Percentiles rank a stretch among this genome's conserved stretches.
These are phyloP conservation scores for Ramazzottius varieornatus DNA, from an alignment of 2,888 invertebrate genomes.

Conservation along the genomic window DNA sequence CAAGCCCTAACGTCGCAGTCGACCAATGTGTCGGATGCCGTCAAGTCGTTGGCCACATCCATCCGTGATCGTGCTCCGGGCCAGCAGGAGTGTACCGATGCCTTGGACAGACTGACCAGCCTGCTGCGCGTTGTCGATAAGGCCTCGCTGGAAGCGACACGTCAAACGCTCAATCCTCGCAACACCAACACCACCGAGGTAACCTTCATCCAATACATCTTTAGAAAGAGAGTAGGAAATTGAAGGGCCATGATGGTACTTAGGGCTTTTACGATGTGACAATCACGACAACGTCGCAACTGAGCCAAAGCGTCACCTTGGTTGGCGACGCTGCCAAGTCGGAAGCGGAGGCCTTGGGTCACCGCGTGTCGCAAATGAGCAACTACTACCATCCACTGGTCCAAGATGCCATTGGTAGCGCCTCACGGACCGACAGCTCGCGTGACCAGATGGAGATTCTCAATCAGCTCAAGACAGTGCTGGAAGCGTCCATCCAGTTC, in stretches of 20 bases:
- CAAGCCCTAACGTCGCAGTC: conserved; percentile 74
- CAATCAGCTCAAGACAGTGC: conserved; percentile 73
- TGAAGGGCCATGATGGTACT: too few species aligned
- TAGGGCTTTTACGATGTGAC: neutral
- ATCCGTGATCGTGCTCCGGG: conserved; percentile 86
- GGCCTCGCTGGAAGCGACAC: conserved; percentile 60
- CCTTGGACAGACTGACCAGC: conserved; percentile 44
- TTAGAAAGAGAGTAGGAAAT: too few species aligned
- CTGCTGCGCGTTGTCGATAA: conserved; percentile 58
- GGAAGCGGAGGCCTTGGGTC: conserved; percentile 77
- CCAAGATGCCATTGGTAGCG: conserved; percentile 45
- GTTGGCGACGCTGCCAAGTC: conserved; percentile 55
- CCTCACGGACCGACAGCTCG: conserved; percentile 62
- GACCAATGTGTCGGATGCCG: conserved; percentile 80
- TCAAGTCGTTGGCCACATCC: conserved; percentile 69
- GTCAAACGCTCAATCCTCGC: conserved; percentile 41
- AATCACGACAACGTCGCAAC: neutral
- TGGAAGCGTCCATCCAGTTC: conserved; percentile 66
- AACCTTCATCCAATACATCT: too few species aligned
- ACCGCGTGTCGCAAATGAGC: conserved; percentile 34
- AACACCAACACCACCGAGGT: conserved; percentile 35
- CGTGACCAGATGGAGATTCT: conserved; percentile 57
- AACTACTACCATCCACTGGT: conserved; percentile 45
- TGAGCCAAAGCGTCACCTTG: conserved; percentile 27
- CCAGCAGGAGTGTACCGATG: conserved; percentile 65